These are phyloP conservation scores for Akabosia matsudoensis DNA, from an alignment of 1,140 invertebrate species.

Conservation along the genomic window DNA sequence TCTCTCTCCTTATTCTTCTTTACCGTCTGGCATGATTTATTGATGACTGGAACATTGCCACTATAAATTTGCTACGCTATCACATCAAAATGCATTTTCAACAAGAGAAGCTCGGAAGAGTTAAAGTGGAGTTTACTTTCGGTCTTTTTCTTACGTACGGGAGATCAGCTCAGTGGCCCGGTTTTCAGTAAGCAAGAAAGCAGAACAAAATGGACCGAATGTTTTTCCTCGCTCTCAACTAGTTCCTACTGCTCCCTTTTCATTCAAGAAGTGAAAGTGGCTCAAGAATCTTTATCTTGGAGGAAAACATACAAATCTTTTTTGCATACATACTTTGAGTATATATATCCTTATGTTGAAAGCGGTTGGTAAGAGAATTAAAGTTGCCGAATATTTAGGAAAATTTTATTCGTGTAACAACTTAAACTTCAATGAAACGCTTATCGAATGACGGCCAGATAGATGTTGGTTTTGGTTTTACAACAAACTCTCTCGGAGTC, in stretches of 20 bases:
- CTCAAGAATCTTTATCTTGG: conserved; percentile 7
- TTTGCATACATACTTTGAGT: conserved; percentile 2
- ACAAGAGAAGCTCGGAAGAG: not conserved
- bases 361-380: too few species aligned
- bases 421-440: too few species aligned
- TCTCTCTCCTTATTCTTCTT: not conserved
- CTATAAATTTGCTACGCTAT: conserved; percentile 19
- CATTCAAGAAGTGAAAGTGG: conserved; percentile 1
- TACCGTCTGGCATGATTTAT: conserved; percentile 3
- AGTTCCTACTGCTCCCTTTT: not conserved
- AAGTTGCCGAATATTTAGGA: too few species aligned
- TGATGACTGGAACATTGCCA: conserved; percentile 23
- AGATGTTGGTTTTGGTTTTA: too few species aligned
- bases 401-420: too few species aligned
- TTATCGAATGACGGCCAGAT: too few species aligned
- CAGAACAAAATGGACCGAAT: conserved; percentile 5
- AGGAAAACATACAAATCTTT: conserved; percentile 13
- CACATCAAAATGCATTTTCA: conserved; percentile 7
- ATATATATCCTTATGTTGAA: too few species aligned
- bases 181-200: not conserved
- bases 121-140: not conserved
- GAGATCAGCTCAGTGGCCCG: too few species aligned
- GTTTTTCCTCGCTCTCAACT: not conserved
- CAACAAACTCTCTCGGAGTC: too few species aligned
- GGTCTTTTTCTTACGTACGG: not conserved